Evolutionary conservation across 2,113 vertebrate genomes (phyloP).

Genomic region (Chionomys nivalis): DNA sequence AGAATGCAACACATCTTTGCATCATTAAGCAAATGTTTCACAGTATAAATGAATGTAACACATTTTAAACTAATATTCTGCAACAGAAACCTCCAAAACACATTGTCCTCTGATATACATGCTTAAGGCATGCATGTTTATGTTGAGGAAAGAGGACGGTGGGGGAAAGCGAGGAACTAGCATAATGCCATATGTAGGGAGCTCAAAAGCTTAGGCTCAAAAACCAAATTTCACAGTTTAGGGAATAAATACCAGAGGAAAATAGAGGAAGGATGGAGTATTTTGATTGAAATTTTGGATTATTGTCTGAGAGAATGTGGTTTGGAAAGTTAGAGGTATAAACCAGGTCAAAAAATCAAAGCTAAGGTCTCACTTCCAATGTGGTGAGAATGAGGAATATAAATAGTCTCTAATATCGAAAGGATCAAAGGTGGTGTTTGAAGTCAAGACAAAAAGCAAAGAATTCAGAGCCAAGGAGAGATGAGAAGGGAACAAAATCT

Average conservation of each 20-base stretch:
- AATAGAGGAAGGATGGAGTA: neutral
- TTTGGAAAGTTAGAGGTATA: neutral
- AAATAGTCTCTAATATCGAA: neutral
- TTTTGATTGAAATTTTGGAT: neutral
- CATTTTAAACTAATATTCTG: neutral
- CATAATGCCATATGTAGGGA: neutral
- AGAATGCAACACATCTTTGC: neutral
- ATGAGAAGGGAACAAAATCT: neutral
- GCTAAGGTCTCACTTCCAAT: neutral
- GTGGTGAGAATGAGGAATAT: neutral
- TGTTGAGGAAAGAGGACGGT: neutral
- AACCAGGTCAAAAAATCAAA: neutral
- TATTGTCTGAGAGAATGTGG: neutral
- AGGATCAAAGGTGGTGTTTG: neutral
- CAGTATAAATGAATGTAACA: neutral
- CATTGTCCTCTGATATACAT: neutral
- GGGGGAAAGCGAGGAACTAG: neutral
- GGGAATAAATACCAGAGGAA: neutral
- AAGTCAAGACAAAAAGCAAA: constrained; percentile 6
- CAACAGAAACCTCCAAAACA: neutral
- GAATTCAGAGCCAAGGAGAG: neutral
- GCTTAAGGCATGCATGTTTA: neutral
- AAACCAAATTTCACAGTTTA: neutral
- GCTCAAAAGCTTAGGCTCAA: neutral
- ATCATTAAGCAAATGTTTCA: neutral